A percentile compares a stretch with the other conserved stretches of the same genome.
These are phyloP conservation scores for Hepsetus odoe DNA, from an alignment of 2,113 vertebrate genomes.

Conservation along the genomic window DNA sequence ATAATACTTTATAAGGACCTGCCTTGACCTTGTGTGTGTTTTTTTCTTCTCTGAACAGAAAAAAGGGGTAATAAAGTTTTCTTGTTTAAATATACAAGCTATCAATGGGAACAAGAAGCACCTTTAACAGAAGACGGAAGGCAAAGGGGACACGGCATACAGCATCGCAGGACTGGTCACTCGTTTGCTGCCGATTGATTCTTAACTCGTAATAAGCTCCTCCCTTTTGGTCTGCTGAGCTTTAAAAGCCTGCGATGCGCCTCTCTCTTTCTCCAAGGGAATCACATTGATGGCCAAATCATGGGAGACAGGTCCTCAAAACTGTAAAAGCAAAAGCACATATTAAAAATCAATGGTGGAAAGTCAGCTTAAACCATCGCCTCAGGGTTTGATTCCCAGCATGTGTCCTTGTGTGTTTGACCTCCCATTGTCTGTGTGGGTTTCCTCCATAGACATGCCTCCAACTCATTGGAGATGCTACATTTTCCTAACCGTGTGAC, in stretches of 20 bases:
- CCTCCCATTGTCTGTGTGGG: too few relatives aligned
- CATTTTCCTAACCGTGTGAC: too few relatives aligned
- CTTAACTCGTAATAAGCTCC: constrained; percentile 23
- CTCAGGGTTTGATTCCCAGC: too few relatives aligned
- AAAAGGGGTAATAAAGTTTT: constrained; percentile 47
- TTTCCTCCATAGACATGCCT: too few relatives aligned
- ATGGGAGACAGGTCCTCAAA: constrained; percentile 64
- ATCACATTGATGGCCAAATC: constrained; percentile 56
- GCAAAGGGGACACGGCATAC: constrained; percentile 44
- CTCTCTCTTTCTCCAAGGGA: constrained; percentile 45
- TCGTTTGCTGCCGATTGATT: constrained; percentile 51
- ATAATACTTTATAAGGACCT: constrained; percentile 66
- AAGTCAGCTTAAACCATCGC: too few relatives aligned
- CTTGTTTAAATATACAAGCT: constrained; percentile 69
- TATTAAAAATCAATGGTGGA: neutral
- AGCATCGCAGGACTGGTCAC: constrained; percentile 51
- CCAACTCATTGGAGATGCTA: too few relatives aligned
- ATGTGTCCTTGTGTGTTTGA: too few relatives aligned
- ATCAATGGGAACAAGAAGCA: constrained; percentile 66
- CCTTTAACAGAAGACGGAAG: constrained; percentile 63
- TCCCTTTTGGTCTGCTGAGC: constrained; percentile 44
- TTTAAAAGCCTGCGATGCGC: constrained; percentile 43
- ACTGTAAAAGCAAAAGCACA: constrained; percentile 65
- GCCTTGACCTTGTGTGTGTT: constrained; percentile 55
- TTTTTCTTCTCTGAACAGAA: constrained; percentile 57